phyloP scores from a whole-genome alignment of 2,113 vertebrate species.

The Pelodiscus sinensis region DNA sequence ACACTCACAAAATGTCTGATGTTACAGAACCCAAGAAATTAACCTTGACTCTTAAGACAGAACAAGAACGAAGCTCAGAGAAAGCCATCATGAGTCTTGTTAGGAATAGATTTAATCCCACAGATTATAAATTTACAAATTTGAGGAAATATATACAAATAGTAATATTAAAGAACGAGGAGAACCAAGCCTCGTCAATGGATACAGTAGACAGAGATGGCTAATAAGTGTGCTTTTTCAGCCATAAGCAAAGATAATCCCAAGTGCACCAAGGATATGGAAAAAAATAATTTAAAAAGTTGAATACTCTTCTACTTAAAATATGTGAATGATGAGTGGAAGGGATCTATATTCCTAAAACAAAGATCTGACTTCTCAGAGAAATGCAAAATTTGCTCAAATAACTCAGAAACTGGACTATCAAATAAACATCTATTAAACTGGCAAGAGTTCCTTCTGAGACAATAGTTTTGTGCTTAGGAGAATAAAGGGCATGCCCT shows the following conservation, averaged over 20 bases:
- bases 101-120: neutral
- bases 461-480: accelerated
- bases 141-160: neutral
- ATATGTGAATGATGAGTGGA: neutral
- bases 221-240: neutral
- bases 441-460: neutral
- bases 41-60: neutral
- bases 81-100: neutral
- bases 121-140: neutral
- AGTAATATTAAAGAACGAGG: neutral
- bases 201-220: neutral
- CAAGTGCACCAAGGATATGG: neutral
- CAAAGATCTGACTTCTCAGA: neutral
- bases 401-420: neutral
- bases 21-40: neutral
- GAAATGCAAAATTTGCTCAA: neutral
- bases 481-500: neutral
- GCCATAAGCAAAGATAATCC: neutral
- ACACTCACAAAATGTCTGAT: neutral
- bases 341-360: neutral
- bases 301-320: neutral
- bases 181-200: neutral
- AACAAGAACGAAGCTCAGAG: neutral
- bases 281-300: neutral
- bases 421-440: neutral